Percentiles rank a stretch among this genome's conserved stretches.
Conservation (phyloP, 92 coral and sea anemone genomes). For the Parazoanthus atlanticus region DNA sequence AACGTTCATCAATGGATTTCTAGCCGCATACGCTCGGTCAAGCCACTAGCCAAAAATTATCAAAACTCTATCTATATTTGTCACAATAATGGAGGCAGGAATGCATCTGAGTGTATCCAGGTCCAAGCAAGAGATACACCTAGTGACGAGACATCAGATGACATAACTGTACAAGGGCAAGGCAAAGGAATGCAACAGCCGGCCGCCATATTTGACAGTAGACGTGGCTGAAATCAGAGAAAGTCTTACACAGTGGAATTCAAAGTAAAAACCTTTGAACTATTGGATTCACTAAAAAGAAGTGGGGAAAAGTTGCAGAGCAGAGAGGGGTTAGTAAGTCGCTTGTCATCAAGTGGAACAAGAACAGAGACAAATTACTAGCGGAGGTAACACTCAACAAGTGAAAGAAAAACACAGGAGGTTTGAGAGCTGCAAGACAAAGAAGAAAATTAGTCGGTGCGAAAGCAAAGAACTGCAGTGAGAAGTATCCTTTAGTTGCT, state of each 20-base stretch:
- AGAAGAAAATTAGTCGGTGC: conserved; percentile 48
- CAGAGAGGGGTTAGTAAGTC: conserved; percentile 66
- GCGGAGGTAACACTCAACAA: conserved; percentile 60
- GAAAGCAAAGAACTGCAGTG: conserved; percentile 31
- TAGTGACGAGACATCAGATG: too few relatives aligned
- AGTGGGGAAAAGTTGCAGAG: conserved; percentile 56
- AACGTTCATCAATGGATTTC: too few relatives aligned
- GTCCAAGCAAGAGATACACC: neutral
- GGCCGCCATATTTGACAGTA: conserved; percentile 19
- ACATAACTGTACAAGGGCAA: too few relatives aligned
- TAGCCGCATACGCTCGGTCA: too few relatives aligned
- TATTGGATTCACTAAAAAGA: conserved; percentile 54
- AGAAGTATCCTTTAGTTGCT: conserved; percentile 69
- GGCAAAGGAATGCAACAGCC: too few relatives aligned
- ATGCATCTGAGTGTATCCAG: conserved; percentile 2
- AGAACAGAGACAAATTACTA: conserved; percentile 41
- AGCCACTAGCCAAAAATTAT: too few relatives aligned
- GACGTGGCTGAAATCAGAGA: conserved; percentile 54
- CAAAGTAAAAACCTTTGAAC: conserved; percentile 65
- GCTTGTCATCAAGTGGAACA: conserved; percentile 69
- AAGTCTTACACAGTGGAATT: conserved; percentile 73
- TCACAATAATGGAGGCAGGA: too few relatives aligned
- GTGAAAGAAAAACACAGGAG: conserved; percentile 54
- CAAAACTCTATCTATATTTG: too few relatives aligned
- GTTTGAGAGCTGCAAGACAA: conserved; percentile 58